Conservation (phyloP, 2,888 invertebrate species). For the Beris morrisii region DNA sequence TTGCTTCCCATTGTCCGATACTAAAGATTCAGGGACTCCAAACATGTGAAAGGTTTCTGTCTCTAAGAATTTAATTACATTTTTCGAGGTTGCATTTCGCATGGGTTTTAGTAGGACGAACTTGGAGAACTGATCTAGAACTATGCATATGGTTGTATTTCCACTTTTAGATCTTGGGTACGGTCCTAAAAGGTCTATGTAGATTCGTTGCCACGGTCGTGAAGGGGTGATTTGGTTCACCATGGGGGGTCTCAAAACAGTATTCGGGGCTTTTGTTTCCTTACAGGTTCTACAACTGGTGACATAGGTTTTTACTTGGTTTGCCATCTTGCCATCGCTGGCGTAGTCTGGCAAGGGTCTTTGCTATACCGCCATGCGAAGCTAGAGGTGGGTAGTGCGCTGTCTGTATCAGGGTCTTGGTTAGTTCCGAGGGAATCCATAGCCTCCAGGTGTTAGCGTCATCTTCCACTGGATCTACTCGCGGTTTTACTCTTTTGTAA, state of each 20-base stretch:
- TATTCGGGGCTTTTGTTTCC: not conserved
- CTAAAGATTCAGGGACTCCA: constrained; percentile 42
- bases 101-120: constrained; percentile 36
- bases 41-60: constrained; percentile 42
- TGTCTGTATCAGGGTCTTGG: not conserved
- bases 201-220: constrained; percentile 35
- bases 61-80: constrained; percentile 33
- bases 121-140: constrained; percentile 39
- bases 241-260: not conserved
- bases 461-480: not conserved
- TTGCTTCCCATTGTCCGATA: constrained; percentile 44
- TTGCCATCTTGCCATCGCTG: not conserved
- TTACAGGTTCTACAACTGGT: not conserved
- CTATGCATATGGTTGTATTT: constrained; percentile 31
- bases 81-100: constrained; percentile 23
- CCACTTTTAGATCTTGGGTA: constrained; percentile 36
- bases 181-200: constrained; percentile 30
- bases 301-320: not conserved
- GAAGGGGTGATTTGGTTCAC: not conserved
- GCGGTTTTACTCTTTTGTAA: not conserved
- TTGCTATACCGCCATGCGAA: not conserved
- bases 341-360: not conserved
- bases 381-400: not conserved
- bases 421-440: not conserved
- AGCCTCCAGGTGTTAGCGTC: too few species aligned